Evolutionary conservation across 2,113 vertebrate genomes (phyloP), one percentile per base, ranked within the genome.

Genomic region (Solea senegalensis): DNA sequence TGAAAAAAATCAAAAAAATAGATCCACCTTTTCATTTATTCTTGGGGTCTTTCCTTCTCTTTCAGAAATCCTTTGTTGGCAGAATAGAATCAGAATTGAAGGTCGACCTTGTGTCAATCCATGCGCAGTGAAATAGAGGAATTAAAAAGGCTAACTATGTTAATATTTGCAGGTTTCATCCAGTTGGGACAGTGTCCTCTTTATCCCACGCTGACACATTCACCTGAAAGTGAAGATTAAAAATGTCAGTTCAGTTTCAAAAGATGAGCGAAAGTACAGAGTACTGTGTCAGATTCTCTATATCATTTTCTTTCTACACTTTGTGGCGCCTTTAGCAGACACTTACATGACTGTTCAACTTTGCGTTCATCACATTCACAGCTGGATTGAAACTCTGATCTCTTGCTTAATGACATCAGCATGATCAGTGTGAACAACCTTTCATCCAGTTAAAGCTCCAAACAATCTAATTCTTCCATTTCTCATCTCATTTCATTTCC

Each of bases 51-150:
- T 11, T 1, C 50, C 12, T 9, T 56, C 28, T 60, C 45, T 48
- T 14, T 4, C 10, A 48, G 45, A 48, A 11, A 48, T 48, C 45
- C 45, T 67, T 65, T 39, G 9, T 49, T 26, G 53, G 59, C 74
- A 72, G 71, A 83, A 49, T 51, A 60, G 59, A 84, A 88, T 88
- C 75, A 84, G 81, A 81, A 87, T 86, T 53, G 66, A 65, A 77
- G 65, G 61, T 82, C 86, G 83, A 87, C 84, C 81, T 84, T 80
- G 74, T 81, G 71, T 40, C 65, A 65, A 54, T 65, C 49, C 40
- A 7, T 59, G 50, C 71, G 62, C 76, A 69, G 58, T 81, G 50
- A 71, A 76, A 84, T 64, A 40, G 65, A 63, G 69, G 69, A 78
- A 86, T 83, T 73, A 66, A 80, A 59, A 72, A 64, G 55, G 49